Evolutionary conservation across 2,113 vertebrate genomes (phyloP).

Genomic region (Cairina moschata): DNA sequence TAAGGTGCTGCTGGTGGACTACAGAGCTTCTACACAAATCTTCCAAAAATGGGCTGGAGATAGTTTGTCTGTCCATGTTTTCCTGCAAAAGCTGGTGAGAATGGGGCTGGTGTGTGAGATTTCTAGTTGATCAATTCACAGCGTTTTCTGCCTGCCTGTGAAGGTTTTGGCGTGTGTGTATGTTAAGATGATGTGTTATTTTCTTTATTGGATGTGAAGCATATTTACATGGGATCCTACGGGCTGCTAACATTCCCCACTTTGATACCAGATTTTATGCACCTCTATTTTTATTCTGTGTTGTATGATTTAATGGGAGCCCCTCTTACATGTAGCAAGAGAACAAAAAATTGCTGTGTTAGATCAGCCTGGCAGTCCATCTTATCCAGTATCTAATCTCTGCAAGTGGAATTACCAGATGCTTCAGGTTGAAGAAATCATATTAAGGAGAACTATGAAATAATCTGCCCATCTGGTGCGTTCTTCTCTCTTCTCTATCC

Average conservation of each 20-base stretch:
- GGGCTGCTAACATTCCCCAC: not conserved
- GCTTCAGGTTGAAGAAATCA: constrained; percentile 52
- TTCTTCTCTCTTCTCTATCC: constrained; percentile 16
- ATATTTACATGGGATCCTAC: not conserved
- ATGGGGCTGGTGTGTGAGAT: not conserved
- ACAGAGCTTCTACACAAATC: not conserved
- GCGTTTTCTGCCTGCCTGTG: not conserved
- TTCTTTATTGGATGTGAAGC: not conserved
- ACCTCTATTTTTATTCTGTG: not conserved
- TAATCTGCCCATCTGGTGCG: constrained; percentile 31
- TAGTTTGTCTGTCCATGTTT: not conserved
- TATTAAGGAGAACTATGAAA: constrained; percentile 40
- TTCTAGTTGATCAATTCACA: not conserved
- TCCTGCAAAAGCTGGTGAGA: not conserved
- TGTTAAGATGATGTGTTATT: not conserved
- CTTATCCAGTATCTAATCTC: constrained; percentile 22
- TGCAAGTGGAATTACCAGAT: constrained; percentile 20
- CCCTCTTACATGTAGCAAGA: not conserved
- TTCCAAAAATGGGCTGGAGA: not conserved
- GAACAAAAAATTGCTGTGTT: constrained; percentile 2
- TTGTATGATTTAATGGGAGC: not conserved
- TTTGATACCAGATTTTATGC: not conserved
- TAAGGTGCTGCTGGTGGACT: not conserved
- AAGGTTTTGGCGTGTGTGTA: not conserved
- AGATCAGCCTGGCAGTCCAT: constrained; percentile 7